These are phyloP conservation scores for Patella caerulea DNA, from an alignment of 2,888 invertebrate species.

Conservation along the genomic window DNA sequence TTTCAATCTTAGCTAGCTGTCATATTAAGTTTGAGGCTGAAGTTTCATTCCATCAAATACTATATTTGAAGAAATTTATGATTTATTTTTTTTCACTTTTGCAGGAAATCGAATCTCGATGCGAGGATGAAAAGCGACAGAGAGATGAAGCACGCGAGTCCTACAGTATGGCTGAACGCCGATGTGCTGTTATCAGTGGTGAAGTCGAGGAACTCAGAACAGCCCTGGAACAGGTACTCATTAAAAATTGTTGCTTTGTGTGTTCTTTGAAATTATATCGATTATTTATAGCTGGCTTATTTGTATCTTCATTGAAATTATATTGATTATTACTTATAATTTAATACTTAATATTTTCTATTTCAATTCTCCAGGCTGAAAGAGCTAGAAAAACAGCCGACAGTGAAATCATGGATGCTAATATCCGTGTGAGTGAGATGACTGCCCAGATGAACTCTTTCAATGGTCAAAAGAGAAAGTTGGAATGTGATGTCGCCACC, in stretches of 20 bases:
- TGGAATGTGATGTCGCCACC: conserved; percentile 97
- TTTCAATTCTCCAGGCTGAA: conserved; percentile 79
- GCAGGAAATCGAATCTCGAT: conserved; percentile 85
- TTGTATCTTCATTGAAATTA: background rate
- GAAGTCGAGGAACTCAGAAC: conserved; percentile 98
- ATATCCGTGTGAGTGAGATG: conserved; percentile 97
- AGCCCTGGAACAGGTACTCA: conserved; percentile 81
- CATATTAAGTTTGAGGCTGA: too few relatives aligned
- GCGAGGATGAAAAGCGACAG: conserved; percentile 97
- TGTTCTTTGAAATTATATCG: background rate
- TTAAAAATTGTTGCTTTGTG: too few relatives aligned
- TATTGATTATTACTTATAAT: too few relatives aligned
- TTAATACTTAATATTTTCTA: background rate
- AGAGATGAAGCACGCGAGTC: conserved; percentile 98
- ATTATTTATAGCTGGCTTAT: too few relatives aligned
- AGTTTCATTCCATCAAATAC: too few relatives aligned
- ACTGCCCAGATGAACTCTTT: conserved; percentile 93
- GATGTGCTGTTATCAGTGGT: conserved; percentile 96
- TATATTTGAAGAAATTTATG: background rate
- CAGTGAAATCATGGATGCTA: conserved; percentile 95
- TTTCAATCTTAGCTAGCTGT: too few relatives aligned
- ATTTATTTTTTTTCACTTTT: background rate
- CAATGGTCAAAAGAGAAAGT: conserved; percentile 97
- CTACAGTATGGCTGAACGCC: conserved; percentile 94
- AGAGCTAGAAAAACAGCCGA: conserved; percentile 97